Evolutionary conservation across 2,888 invertebrate species (phyloP), one percentile per base, ranked within the genome.

Genomic region (Calameuta pallipes): DNA sequence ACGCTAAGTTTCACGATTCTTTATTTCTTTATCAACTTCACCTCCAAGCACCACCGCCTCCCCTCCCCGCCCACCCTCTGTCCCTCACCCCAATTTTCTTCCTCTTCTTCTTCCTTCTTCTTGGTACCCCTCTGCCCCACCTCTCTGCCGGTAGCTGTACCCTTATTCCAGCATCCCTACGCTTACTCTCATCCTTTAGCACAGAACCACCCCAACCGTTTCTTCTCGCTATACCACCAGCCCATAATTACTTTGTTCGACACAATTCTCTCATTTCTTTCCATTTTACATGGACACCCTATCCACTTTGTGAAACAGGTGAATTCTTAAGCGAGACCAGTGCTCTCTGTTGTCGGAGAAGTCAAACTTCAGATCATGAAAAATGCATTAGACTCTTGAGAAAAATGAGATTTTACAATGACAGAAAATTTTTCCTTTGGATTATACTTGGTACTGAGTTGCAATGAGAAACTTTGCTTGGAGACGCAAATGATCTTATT

Each of bases 11-110:
- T 88, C 85, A 87, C 90, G 88, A 91, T 91, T 91, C 91, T 90
- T 91, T 91, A 91, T 90, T 91, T 91, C 91, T 91, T 91, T 91
- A 91, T 91, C 91, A 90, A 91, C 89, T 90, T 87, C 84, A 83
- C 84, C 83, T 83, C 84, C 80, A 78, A 79, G 79, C 78, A 78
- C 83, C 36, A 79, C 82, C 77, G 79, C 34, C 41, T 11, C 11
- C 36, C 12, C 3, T 12, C 0, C 12, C 68, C 15, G 69, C 30
- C 34, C 13, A 9, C 74, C 69, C 70, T 12, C 74, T 76, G 11
- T 41, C 30, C 71, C 23, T 41, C 41, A 56, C 75, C 73, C 73
- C 78, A 73, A 69, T 74, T 78, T 79, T 31, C 77, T 69, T 36
- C 77, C 37, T 36, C 73, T 75, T 41, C 56, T 41, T 76, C 75